Evolutionary conservation across 1,140 invertebrate species (phyloP), one percentile per base, ranked within the genome.

Genomic region (Odontomachus brunneus): DNA sequence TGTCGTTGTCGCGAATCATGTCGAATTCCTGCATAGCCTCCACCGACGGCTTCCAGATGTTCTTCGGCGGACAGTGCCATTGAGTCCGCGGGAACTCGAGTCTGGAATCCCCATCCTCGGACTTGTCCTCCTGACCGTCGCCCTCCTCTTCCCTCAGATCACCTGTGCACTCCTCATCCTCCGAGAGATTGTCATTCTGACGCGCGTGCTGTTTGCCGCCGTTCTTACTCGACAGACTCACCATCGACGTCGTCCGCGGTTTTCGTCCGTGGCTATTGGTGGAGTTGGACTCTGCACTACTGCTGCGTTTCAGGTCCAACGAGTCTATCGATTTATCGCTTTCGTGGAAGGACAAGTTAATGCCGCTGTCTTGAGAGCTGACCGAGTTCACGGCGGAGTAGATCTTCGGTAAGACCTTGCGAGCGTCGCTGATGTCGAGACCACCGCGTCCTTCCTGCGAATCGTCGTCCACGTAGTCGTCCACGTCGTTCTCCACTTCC

Each of bases 1-100:
- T 95, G 89, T 99, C 98, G 2, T 97, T 97, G 90, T 97, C 95
- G 81, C 96, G 94, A 19, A 99, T 96, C 98, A 99, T 99, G 22
- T 96, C 95, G 92, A 97, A 98, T 88, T 98, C 97, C 78, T 97
- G 95, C 19, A 98, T 95, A 0, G 97, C 97, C 95, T 97, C 97
- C 2, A 97, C 94, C 12, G 96, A 96, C 33, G 96, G 96, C 89
- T 97, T 97, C 96, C 98, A 98, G 17, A 99, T 96, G 57, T 95
- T 95, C 89, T 97, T 98, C 0, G 97, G 96, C 11, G 97, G 96
- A 87, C 96, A 96, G 85, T 97, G 96, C 97, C 97, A 98, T 88
- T 94, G 90, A 17, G 84, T 66, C 9, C 81, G 82, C 2, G 78
- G 44, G 0, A 12, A 53, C 11, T 84, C 85, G 12, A 55, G n/a